Conservation (phyloP, 1,140 invertebrate genomes). For the Berghia stephanieae region DNA sequence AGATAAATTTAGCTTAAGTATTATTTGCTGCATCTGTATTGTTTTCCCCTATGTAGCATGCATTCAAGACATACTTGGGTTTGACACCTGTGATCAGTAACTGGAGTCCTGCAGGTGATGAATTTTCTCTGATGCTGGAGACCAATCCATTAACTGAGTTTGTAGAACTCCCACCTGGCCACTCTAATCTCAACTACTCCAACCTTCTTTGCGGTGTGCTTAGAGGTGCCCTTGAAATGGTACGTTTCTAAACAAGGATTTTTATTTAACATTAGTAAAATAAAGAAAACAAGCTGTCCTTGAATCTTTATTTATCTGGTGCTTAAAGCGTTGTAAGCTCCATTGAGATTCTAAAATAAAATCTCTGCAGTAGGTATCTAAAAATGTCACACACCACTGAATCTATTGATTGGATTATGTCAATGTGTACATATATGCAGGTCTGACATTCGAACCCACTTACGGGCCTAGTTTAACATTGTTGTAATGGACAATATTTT, state of each 20-base stretch:
- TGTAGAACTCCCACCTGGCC: constrained; percentile 94
- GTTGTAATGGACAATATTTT: too few relatives aligned
- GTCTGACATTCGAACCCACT: too few relatives aligned
- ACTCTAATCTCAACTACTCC: constrained; percentile 88
- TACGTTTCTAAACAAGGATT: constrained; percentile 73
- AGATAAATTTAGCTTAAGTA: not conserved
- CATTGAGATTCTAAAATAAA: too few relatives aligned
- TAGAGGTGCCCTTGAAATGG: constrained; percentile 94
- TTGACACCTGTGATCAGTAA: constrained; percentile 90
- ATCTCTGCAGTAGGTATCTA: too few relatives aligned
- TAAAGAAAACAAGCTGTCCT: too few relatives aligned
- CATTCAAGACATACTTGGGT: constrained; percentile 90
- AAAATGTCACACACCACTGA: too few relatives aligned
- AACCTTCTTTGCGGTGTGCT: constrained; percentile 90
- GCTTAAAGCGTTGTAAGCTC: too few relatives aligned
- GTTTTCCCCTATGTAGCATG: constrained; percentile 69
- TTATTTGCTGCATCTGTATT: constrained; percentile 3
- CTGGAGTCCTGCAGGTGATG: constrained; percentile 93
- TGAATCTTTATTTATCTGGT: too few relatives aligned
- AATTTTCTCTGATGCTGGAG: constrained; percentile 96
- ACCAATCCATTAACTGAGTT: constrained; percentile 97
- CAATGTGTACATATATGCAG: too few relatives aligned
- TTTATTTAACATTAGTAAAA: too few relatives aligned
- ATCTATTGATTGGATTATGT: too few relatives aligned
- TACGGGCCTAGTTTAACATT: too few relatives aligned